phyloP scores from a whole-genome alignment of 2,888 invertebrate species.

The Gastrophysa polygoni region DNA sequence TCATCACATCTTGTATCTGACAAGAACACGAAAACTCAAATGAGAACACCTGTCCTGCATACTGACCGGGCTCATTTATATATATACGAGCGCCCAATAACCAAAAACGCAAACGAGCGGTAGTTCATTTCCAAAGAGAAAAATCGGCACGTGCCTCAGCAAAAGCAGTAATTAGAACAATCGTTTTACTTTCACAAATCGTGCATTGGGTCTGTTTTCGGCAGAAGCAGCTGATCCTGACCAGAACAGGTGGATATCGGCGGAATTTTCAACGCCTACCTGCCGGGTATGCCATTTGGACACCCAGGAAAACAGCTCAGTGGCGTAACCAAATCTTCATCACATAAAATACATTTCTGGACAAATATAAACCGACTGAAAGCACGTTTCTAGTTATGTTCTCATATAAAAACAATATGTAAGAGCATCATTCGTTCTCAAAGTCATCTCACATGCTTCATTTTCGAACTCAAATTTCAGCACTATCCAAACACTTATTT shows the following conservation, averaged over 20 bases:
- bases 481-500: too few species aligned
- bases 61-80: not conserved
- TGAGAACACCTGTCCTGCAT: too few species aligned
- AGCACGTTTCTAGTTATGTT: too few species aligned
- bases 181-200: not conserved
- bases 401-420: too few species aligned
- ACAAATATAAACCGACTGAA: too few species aligned
- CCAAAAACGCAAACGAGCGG: not conserved
- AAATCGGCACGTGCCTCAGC: not conserved
- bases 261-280: conserved; percentile 32
- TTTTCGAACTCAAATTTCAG: too few species aligned
- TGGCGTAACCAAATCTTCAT: conserved; percentile 13
- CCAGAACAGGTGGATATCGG: conserved; percentile 34
- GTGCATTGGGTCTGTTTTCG: conserved; percentile 10
- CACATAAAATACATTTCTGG: too few species aligned
- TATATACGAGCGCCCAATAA: not conserved
- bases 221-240: conserved; percentile 36
- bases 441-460: too few species aligned
- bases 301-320: conserved; percentile 20
- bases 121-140: not conserved
- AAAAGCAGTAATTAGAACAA: not conserved
- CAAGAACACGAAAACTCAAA: too few species aligned
- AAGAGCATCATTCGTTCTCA: too few species aligned
- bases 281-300: conserved; percentile 26
- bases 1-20: too few species aligned